Conservation (phyloP, 2,888 invertebrate species). For the Stenchaetothrips biformis region DNA sequence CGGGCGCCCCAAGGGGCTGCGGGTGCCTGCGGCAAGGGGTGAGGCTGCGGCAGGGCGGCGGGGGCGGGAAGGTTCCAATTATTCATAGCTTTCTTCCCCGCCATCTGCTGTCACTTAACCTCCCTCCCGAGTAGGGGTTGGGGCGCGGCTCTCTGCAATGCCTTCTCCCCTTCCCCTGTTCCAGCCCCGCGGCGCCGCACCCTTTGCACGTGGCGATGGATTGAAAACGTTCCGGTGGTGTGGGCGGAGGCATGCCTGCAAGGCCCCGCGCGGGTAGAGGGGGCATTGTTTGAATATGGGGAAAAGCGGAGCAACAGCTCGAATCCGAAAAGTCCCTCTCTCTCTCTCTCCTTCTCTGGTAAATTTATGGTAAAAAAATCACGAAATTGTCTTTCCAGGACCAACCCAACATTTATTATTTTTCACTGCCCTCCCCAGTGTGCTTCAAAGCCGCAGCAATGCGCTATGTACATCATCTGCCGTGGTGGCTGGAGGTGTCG, state of each 20-base stretch:
- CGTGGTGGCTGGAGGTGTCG: no score
- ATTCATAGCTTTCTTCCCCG: constrained; percentile 14
- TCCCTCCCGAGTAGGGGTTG: no score
- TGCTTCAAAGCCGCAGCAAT: no score
- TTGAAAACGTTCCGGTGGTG: neutral
- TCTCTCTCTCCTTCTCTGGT: no score
- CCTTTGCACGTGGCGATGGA: neutral
- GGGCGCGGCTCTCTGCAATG: no score
- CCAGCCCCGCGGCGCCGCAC: neutral
- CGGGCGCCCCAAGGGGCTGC: neutral
- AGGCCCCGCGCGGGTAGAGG: neutral
- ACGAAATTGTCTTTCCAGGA: no score
- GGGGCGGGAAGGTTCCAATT: neutral
- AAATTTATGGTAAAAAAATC: no score
- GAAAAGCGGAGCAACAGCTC: neutral
- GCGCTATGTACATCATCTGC: no score
- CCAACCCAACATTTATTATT: no score
- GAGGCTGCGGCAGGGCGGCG: neutral
- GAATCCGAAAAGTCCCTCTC: no score
- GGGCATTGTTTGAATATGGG: neutral
- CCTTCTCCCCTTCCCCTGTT: neutral
- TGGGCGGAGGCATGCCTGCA: neutral
- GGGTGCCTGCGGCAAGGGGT: neutral
- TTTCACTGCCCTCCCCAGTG: no score
- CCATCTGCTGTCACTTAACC: constrained; percentile 20